A percentile compares a stretch with the other conserved stretches of the same genome.
Conservation (phyloP, 2,113 vertebrate genomes). For the Acanthochromis polyacanthus region DNA sequence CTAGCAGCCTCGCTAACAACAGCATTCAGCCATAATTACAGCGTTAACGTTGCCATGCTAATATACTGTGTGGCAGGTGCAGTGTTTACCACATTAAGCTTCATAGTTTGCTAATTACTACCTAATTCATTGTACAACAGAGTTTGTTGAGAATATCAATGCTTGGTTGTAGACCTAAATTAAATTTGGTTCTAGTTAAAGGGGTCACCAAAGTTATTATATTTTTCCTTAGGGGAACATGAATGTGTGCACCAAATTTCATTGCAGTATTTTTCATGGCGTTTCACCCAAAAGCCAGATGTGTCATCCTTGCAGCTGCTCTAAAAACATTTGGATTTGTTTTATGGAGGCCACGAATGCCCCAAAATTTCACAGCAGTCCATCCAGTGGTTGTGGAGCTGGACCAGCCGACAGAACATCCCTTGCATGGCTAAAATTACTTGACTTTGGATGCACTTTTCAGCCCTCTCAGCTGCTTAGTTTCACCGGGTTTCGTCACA, state of each 20-base stretch:
- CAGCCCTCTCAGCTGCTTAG: neutral
- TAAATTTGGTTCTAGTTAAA: no score
- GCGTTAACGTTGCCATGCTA: neutral
- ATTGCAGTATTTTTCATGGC: no score
- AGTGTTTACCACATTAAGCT: no score
- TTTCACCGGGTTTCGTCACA: constrained; percentile 49
- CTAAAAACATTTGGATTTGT: neutral
- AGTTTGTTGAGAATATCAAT: no score
- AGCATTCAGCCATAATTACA: neutral
- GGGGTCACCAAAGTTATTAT: no score
- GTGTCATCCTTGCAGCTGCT: no score
- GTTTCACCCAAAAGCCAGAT: no score
- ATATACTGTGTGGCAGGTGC: neutral
- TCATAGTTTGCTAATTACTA: no score
- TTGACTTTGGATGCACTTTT: constrained; percentile 4
- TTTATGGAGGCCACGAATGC: neutral
- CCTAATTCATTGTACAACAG: no score
- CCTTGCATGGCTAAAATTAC: neutral
- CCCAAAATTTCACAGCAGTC: neutral
- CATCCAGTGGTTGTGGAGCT: neutral
- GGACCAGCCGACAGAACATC: neutral
- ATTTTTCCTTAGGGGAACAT: no score
- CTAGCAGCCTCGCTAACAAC: neutral
- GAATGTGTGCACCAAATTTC: no score
- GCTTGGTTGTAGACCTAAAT: no score